Conservation (phyloP, 92 coral and sea anemone genomes). For the Galaxea fascicularis region DNA sequence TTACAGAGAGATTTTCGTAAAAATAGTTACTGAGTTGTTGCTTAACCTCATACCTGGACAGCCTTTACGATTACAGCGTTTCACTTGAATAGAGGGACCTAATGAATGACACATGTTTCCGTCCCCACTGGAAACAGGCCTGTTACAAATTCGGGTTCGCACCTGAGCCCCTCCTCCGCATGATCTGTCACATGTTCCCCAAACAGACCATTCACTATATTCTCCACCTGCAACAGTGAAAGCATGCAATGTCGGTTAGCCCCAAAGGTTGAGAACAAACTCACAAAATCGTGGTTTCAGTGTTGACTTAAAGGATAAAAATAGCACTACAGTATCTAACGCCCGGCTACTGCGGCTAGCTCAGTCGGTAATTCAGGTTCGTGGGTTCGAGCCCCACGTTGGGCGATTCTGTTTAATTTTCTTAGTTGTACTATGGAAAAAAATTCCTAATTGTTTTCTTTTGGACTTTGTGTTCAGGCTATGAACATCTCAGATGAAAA, state of each 20-base stretch:
- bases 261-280: too few species aligned
- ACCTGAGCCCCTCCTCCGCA: conserved; percentile 89
- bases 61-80: conserved; percentile 71
- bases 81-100: conserved; percentile 80
- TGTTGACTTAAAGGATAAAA: too few species aligned
- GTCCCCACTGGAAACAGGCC: conserved; percentile 50
- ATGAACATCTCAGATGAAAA: too few species aligned
- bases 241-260: background rate
- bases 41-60: conserved; percentile 73
- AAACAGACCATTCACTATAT: conserved; percentile 80
- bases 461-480: too few species aligned
- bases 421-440: too few species aligned
- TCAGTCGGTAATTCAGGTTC: conserved; percentile 94
- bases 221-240: conserved; percentile 40
- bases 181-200: conserved; percentile 85
- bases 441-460: too few species aligned
- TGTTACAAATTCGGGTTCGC: conserved; percentile 83
- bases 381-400: conserved; percentile 92
- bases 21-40: background rate
- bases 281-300: too few species aligned
- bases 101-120: conserved; percentile 61
- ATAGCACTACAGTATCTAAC: too few species aligned
- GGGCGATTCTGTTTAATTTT: conserved; percentile 39
- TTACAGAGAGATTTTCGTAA: background rate
- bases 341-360: too few species aligned